Evolutionary conservation across 2,888 invertebrate species (phyloP).

Genomic region (Bugula neritina): DNA sequence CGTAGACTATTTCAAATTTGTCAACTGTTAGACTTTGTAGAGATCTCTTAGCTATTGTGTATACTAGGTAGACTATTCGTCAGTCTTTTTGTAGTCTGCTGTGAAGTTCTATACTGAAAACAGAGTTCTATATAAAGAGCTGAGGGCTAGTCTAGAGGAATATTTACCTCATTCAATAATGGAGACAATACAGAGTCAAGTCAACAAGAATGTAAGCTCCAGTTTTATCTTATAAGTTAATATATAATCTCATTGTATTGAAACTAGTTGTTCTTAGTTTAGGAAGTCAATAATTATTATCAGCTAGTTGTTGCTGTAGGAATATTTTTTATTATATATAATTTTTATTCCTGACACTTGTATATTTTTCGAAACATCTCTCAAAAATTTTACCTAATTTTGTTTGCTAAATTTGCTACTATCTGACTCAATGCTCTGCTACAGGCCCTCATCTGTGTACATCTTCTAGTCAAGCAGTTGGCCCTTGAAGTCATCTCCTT

Average conservation of each 20-base stretch:
- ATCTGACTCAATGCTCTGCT: slow-evolving; percentile 17
- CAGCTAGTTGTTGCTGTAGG: no score
- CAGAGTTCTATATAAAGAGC: slow-evolving; percentile 35
- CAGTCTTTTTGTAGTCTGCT: neutral
- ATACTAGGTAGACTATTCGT: no score
- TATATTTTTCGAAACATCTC: no score
- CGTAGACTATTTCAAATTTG: no score
- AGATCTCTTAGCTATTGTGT: no score
- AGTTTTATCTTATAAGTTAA: neutral
- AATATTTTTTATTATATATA: no score
- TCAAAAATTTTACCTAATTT: neutral
- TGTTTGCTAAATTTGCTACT: neutral
- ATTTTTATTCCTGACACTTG: no score
- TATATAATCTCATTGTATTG: neutral
- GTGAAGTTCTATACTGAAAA: slow-evolving; percentile 39
- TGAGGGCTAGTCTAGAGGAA: slow-evolving; percentile 36
- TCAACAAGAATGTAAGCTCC: slow-evolving; percentile 43
- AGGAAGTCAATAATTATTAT: no score
- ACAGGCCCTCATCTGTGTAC: slow-evolving; percentile 41
- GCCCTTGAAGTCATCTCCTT: slow-evolving; percentile 39
- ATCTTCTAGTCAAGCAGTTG: slow-evolving; percentile 41
- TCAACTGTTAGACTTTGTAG: no score
- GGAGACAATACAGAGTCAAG: slow-evolving; percentile 40
- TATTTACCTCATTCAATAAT: slow-evolving; percentile 38
- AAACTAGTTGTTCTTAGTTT: no score